Evolutionary conservation across 2,797 vertebrate genomes (phyloP).

Genomic region (Peromyscus aztecus): DNA sequence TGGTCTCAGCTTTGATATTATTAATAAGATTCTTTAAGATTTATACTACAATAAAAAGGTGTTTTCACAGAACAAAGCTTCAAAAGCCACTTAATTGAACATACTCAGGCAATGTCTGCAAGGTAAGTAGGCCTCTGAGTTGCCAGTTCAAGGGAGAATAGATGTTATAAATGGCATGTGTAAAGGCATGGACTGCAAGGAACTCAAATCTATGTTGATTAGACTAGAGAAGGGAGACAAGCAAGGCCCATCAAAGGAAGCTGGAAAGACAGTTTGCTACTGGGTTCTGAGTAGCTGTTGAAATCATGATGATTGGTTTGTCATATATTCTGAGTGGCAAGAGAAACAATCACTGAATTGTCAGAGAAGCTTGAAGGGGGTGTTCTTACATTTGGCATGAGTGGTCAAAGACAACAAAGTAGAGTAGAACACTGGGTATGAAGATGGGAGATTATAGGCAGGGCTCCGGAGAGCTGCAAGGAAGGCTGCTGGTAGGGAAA

Average conservation of each 20-base stretch:
- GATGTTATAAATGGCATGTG: background rate
- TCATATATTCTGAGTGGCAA: background rate
- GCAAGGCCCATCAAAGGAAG: background rate
- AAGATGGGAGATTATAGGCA: background rate
- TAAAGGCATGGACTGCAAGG: background rate
- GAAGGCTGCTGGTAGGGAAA: background rate
- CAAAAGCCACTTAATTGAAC: background rate
- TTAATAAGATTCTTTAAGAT: too few relatives aligned
- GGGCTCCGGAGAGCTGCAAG: background rate
- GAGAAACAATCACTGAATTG: background rate
- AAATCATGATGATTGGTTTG: background rate
- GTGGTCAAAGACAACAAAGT: background rate
- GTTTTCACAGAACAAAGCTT: background rate
- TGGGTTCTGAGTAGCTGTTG: background rate
- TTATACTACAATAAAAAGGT: background rate
- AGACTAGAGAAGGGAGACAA: background rate
- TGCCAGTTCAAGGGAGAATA: background rate
- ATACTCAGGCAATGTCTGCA: background rate
- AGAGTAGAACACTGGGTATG: background rate
- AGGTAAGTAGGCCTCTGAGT: background rate
- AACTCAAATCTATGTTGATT: background rate
- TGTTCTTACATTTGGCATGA: background rate
- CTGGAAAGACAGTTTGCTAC: background rate
- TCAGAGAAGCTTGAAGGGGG: background rate
- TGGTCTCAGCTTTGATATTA: too few relatives aligned